Evolutionary conservation across 1,140 invertebrate genomes (phyloP).

Genomic region (Tigriopus japonicus): DNA sequence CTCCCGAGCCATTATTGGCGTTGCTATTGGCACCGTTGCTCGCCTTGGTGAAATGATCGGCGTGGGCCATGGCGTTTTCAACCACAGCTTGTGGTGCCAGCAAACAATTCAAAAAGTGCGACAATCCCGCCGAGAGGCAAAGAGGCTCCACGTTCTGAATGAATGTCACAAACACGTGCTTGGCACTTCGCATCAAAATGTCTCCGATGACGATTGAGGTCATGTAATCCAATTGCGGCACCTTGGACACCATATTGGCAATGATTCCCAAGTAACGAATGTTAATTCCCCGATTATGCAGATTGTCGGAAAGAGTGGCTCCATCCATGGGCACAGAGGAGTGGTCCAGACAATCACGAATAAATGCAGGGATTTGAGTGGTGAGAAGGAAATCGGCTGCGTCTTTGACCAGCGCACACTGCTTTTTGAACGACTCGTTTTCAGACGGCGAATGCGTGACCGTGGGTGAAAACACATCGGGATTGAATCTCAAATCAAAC

Average conservation of each 20-base stretch:
- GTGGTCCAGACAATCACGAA: constrained; percentile 80
- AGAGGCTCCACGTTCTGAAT: constrained; percentile 44
- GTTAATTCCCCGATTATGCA: constrained; percentile 89
- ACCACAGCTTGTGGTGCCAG: constrained; percentile 47
- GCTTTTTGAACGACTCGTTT: constrained; percentile 48
- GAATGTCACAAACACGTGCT: constrained; percentile 80
- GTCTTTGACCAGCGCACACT: constrained; percentile 74
- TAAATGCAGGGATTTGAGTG: constrained; percentile 80
- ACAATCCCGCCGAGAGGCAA: constrained; percentile 26
- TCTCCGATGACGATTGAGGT: constrained; percentile 70
- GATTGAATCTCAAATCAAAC: constrained; percentile 92
- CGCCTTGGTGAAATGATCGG: constrained; percentile 12
- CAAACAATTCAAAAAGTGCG: constrained; percentile 89
- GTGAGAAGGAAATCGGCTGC: constrained; percentile 84
- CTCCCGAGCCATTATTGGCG: constrained; percentile 14
- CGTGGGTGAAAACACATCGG: constrained; percentile 87
- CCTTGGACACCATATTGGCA: constrained; percentile 49
- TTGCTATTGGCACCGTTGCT: constrained; percentile 19
- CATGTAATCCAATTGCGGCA: constrained; percentile 63
- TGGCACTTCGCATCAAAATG: constrained; percentile 63
- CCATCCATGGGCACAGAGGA: constrained; percentile 85
- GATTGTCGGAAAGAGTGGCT: constrained; percentile 67
- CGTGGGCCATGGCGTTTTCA: constrained; percentile 14
- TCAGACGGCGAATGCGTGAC: constrained; percentile 58
- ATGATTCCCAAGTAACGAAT: constrained; percentile 85